Conservation (phyloP, 1,140 invertebrate genomes). For the Bathynomus jamesi region DNA sequence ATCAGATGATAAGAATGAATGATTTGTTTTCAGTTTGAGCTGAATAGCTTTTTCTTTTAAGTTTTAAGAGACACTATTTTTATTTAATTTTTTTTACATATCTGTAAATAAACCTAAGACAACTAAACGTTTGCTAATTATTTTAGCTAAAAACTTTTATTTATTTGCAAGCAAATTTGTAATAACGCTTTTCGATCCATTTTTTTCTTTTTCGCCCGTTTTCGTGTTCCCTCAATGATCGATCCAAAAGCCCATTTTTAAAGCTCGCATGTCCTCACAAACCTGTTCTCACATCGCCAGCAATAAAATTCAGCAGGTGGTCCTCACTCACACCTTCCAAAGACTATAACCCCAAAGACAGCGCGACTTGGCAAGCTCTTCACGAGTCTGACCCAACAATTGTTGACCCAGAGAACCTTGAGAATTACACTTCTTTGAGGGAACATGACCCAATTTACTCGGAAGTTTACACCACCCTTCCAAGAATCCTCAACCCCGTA, state of each 20-base stretch:
- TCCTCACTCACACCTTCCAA: slow-evolving; percentile 25
- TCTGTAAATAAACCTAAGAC: too few species aligned
- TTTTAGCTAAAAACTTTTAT: not conserved
- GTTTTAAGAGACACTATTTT: too few species aligned
- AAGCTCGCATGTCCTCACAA: not conserved
- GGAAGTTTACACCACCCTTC: slow-evolving; percentile 34
- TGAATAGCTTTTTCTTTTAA: too few species aligned
- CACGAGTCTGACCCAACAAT: slow-evolving; percentile 28
- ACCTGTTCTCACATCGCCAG: slow-evolving; percentile 16
- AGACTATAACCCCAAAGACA: slow-evolving; percentile 35
- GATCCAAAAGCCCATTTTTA: not conserved
- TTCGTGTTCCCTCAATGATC: not conserved
- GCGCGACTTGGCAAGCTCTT: slow-evolving; percentile 33
- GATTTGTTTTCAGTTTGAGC: too few species aligned
- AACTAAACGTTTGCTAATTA: not conserved
- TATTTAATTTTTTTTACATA: too few species aligned
- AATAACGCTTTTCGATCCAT: not conserved
- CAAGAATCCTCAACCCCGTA: slow-evolving; percentile 19
- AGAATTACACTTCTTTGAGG: slow-evolving; percentile 21
- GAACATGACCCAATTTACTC: slow-evolving; percentile 35
- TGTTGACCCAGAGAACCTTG: slow-evolving; percentile 24
- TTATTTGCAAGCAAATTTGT: not conserved
- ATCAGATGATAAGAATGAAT: too few species aligned
- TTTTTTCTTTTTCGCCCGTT: not conserved
- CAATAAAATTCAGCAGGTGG: slow-evolving; percentile 21